Evolutionary conservation across 1,140 invertebrate species (phyloP), one percentile per base, ranked within the genome.

Genomic region (Periplaneta americana): DNA sequence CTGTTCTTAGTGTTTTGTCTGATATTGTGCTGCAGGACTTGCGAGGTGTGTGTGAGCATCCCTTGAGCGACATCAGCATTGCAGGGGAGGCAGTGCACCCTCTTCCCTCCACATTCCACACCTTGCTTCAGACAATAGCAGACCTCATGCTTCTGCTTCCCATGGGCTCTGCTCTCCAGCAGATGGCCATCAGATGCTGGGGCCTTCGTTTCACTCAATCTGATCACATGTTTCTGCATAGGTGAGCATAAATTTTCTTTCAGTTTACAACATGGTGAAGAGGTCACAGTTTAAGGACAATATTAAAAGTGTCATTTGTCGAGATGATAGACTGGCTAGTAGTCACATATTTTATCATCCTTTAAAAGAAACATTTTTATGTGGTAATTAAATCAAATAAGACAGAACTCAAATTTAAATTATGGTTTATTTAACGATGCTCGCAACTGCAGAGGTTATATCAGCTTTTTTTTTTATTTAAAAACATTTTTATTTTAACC

Each of bases 141-240:
- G 96, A 98, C 86, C 90, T 98, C 18, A 98, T 98, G 91, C 93
- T 97, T n/a, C 90, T 96, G 35, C 89, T 98, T 81, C 96, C 96
- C 0, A 92, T 95, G 78, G 95, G 96, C 0, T 97, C 96, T 22
- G 92, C 97, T 1, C 88, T 98, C 5, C 95, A 97, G 85, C 94
- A 97, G 88, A 97, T 98, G 88, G 97, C 97, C 5, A 95, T 99
- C 18, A 91, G 96, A 83, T 98, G 97, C 88, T 99, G 97, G 94
- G 96, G 96, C 34, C 92, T 99, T 39, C 92, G 94, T 84, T 99
- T 98, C 87, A 93, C 94, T 9, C 92, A 95, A 34, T 91, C 94
- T 4, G 98, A 99, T 89, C 97, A 98, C 86, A 93, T 94, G 85
- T 99, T 99, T 86, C 88, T 99, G n/a, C 98, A 99, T 86, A 92